Conservation (phyloP, 2,888 invertebrate species). For the Mantis religiosa region DNA sequence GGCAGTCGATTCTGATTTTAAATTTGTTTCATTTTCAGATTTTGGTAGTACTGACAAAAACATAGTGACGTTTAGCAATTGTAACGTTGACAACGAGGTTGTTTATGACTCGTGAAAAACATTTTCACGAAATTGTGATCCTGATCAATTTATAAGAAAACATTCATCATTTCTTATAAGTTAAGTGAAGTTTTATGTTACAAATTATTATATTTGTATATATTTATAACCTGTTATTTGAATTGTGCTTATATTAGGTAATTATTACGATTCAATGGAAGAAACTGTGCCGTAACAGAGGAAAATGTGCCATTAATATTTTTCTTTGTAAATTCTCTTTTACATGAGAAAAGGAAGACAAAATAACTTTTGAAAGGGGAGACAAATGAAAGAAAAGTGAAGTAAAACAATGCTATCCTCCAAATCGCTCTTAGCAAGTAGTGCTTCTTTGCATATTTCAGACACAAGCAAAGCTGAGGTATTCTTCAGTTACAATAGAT, state of each 20-base stretch:
- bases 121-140: too few species aligned
- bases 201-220: too few species aligned
- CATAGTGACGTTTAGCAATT: too few species aligned
- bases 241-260: background rate
- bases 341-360: background rate
- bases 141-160: too few species aligned
- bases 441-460: background rate
- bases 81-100: too few species aligned
- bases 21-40: too few species aligned
- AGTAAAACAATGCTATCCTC: background rate
- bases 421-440: background rate
- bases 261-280: background rate
- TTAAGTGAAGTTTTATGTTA: too few species aligned
- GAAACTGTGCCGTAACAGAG: background rate
- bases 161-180: too few species aligned
- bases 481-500: background rate
- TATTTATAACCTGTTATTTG: background rate
- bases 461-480: background rate
- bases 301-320: background rate
- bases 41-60: too few species aligned
- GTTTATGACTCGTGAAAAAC: too few species aligned
- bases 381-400: background rate
- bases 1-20: too few species aligned
- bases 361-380: background rate
- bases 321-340: background rate